Percentiles rank a stretch among this genome's conserved stretches.
phyloP scores from a whole-genome alignment of 2,888 invertebrate genomes.

The Neoaliturus tenellus region DNA sequence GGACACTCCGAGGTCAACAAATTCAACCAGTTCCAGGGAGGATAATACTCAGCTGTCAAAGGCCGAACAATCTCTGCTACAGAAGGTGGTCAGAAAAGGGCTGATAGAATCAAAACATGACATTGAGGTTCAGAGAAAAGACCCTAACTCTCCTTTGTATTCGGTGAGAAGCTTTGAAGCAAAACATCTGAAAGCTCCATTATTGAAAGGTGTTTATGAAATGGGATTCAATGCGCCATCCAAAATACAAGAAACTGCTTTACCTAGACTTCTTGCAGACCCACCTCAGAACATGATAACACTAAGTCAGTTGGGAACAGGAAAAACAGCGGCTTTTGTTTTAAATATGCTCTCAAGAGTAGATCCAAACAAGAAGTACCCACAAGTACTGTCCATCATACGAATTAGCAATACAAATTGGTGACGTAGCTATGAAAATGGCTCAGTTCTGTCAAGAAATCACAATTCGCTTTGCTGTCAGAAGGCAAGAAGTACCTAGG shows the following conservation, averaged over 20 bases:
- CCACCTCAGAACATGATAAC: constrained; percentile 99
- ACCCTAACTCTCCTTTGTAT: constrained; percentile 95
- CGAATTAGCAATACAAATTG: constrained; percentile 98
- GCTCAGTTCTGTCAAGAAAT: constrained; percentile 95
- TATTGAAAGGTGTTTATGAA: constrained; percentile 93
- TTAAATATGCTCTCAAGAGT: constrained; percentile 97
- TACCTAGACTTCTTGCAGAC: constrained; percentile 95
- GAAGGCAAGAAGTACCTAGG: constrained; percentile 91
- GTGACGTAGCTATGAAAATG: constrained; percentile 98
- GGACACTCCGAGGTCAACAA: neutral
- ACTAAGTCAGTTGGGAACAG: constrained; percentile 99
- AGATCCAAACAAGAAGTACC: constrained; percentile 84
- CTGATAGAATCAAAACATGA: constrained; percentile 91
- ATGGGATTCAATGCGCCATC: constrained; percentile 99
- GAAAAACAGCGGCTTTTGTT: constrained; percentile 99
- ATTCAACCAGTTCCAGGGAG: neutral
- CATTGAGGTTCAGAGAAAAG: constrained; percentile 92
- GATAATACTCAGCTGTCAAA: constrained; percentile 72
- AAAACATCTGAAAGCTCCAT: constrained; percentile 90
- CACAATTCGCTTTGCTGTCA: constrained; percentile 92
- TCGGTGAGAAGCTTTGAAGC: constrained; percentile 95
- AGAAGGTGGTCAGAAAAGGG: constrained; percentile 94
- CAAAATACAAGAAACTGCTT: constrained; percentile 97
- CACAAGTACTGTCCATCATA: constrained; percentile 96
- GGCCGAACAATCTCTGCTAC: constrained; percentile 92